These are phyloP conservation scores for Copsychus sechellarum DNA, from an alignment of 2,113 vertebrate genomes.

Conservation along the genomic window DNA sequence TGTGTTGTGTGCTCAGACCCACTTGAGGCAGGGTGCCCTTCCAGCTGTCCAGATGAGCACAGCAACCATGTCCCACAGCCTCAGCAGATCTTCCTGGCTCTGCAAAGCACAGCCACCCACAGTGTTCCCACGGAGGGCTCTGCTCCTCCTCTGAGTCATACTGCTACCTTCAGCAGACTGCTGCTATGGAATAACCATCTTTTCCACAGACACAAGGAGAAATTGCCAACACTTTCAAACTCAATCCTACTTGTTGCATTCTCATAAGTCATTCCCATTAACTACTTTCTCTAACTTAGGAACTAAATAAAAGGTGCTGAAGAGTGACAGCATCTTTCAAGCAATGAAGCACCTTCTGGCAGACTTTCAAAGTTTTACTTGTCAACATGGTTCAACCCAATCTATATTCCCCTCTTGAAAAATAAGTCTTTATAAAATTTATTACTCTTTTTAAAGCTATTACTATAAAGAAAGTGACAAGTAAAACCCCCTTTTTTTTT, in stretches of 20 bases:
- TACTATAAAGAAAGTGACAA: not conserved
- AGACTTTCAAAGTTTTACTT: not conserved
- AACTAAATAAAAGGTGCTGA: not conserved
- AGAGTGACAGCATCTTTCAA: not conserved
- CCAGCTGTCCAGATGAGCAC: not conserved
- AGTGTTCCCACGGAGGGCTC: not conserved
- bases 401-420: not conserved
- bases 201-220: not conserved
- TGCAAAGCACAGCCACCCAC: not conserved
- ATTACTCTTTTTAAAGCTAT: not conserved
- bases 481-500: no score
- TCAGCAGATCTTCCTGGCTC: not conserved
- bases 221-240: not conserved
- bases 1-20: not conserved
- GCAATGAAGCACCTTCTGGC: not conserved
- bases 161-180: not conserved
- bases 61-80: not conserved
- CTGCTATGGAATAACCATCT: not conserved
- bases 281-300: not conserved
- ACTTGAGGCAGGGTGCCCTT: not conserved
- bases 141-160: slow-evolving; percentile 8
- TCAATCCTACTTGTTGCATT: not conserved
- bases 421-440: not conserved
- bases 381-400: not conserved
- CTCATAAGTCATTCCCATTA: not conserved